phyloP scores from a whole-genome alignment of 2,113 vertebrate genomes.

The Rhegmatorhina hoffmannsi region DNA sequence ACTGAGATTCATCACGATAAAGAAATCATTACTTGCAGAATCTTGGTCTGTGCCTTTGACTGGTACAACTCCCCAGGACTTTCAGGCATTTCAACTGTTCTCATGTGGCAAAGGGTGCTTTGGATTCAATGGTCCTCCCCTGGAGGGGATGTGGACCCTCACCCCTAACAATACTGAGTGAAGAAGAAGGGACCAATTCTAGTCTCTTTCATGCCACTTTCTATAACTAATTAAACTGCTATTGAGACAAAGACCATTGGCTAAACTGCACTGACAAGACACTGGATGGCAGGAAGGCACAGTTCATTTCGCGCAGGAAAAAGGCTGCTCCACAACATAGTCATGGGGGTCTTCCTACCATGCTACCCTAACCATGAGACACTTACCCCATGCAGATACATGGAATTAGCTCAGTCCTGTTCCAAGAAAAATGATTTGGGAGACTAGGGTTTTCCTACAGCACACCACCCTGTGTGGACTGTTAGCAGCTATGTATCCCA shows the following conservation, averaged over 20 bases:
- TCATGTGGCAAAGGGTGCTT: background rate
- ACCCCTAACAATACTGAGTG: background rate
- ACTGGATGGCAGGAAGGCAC: background rate
- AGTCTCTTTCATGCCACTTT: background rate
- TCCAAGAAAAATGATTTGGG: background rate
- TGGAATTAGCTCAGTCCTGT: accelerated
- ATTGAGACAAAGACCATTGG: accelerated
- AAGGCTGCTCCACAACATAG: background rate
- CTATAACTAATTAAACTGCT: background rate
- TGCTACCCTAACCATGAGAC: background rate
- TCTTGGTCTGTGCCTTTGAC: background rate
- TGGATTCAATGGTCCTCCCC: background rate
- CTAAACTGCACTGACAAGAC: background rate
- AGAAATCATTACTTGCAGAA: background rate
- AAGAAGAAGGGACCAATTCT: accelerated
- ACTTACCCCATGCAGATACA: accelerated
- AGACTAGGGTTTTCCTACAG: background rate
- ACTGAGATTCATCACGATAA: background rate
- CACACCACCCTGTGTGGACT: too few relatives aligned
- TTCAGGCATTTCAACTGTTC: background rate
- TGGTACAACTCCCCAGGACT: accelerated
- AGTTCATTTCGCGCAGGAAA: accelerated
- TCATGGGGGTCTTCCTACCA: accelerated
- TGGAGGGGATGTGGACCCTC: accelerated
- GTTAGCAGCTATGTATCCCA: background rate